Conservation (phyloP, 2,797 vertebrate species). For the Cygnus olor region DNA sequence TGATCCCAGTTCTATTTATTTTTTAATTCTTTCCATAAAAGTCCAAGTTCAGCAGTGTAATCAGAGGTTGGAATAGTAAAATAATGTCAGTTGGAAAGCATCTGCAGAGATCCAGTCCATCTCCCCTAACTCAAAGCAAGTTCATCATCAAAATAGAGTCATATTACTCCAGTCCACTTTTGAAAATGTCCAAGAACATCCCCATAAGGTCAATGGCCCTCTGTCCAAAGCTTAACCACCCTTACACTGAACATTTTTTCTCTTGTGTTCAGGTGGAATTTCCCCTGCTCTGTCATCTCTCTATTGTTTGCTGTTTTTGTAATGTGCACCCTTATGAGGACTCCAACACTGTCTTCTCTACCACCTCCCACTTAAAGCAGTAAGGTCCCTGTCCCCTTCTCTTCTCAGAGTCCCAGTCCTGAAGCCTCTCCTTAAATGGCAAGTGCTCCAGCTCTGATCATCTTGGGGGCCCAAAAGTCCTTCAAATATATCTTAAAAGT, state of each 20-base stretch:
- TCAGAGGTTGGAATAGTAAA: neutral
- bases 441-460: accelerated
- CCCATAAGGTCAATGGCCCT: neutral
- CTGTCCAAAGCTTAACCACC: neutral
- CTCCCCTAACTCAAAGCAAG: neutral
- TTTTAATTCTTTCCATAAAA: neutral
- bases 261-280: neutral
- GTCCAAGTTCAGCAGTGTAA: neutral
- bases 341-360: neutral
- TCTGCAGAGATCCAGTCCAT: neutral
- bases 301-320: neutral
- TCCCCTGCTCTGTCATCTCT: neutral
- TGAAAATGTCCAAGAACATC: neutral
- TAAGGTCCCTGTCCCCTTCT: neutral
- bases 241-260: neutral
- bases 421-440: neutral
- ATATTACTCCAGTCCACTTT: neutral
- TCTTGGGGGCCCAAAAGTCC: neutral
- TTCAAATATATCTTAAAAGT: neutral
- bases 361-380: neutral
- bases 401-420: neutral
- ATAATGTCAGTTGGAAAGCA: neutral
- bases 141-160: neutral
- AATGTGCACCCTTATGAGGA: accelerated
- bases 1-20: neutral